Evolutionary conservation across 2,888 invertebrate genomes (phyloP).

Genomic region (Hermaeophaga mercurialis): DNA sequence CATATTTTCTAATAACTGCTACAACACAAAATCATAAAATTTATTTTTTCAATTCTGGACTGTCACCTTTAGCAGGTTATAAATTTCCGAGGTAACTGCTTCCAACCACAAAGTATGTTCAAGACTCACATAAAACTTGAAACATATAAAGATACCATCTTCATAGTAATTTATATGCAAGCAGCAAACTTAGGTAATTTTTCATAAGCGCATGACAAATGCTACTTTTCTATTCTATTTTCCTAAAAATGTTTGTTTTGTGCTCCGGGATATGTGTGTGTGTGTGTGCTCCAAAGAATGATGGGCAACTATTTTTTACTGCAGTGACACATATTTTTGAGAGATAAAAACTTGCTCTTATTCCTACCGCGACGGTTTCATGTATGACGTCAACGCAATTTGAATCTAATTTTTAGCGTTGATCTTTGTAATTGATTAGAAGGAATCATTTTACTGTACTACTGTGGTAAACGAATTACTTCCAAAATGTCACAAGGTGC

Average conservation of each 20-base stretch:
- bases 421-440: too few species aligned
- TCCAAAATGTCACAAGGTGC: too few species aligned
- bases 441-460: too few species aligned
- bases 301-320: constrained; percentile 29
- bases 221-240: constrained; percentile 35
- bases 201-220: constrained; percentile 34
- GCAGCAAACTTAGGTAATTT: constrained; percentile 33
- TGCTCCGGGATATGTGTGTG: constrained; percentile 24
- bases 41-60: constrained; percentile 4
- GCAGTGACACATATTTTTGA: constrained; percentile 15
- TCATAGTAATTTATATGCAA: constrained; percentile 32
- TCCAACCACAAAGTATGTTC: constrained; percentile 19
- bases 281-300: constrained; percentile 22
- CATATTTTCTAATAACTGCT: too few species aligned
- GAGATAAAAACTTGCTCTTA: too few species aligned
- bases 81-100: constrained; percentile 20
- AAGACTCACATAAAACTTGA: constrained; percentile 30
- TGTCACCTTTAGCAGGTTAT: neutral
- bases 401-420: too few species aligned
- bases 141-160: constrained; percentile 34
- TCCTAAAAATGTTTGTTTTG: constrained; percentile 30
- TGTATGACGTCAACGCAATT: too few species aligned
- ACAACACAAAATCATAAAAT: too few species aligned
- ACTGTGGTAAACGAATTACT: too few species aligned
- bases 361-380: too few species aligned